Percentiles rank a stretch among this genome's conserved stretches.
These are phyloP conservation scores for Habropoda laboriosa DNA, from an alignment of 1,140 invertebrate species.

Conservation along the genomic window DNA sequence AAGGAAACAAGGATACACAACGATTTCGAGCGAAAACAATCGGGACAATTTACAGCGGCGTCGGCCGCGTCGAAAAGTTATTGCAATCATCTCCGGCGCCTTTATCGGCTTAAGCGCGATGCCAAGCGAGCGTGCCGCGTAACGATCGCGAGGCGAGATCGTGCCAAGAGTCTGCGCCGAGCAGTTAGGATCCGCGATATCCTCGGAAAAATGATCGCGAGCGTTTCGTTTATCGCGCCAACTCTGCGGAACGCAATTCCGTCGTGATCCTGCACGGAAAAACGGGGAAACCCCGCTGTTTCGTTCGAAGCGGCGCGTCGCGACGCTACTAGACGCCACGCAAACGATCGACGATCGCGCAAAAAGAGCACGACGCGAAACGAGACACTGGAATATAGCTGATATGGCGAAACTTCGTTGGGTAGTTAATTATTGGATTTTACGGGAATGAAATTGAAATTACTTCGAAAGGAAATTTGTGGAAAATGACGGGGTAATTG, in stretches of 20 bases:
- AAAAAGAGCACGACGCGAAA: no score
- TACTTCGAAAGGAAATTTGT: no score
- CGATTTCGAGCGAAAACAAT: conserved; percentile 49
- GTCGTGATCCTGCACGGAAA: neutral
- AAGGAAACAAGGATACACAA: neutral
- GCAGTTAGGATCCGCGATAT: conserved; percentile 29
- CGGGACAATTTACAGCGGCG: conserved; percentile 29
- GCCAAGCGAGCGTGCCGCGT: conserved; percentile 50
- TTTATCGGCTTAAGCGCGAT: conserved; percentile 64
- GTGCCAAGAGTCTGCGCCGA: conserved; percentile 56
- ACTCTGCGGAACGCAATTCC: conserved; percentile 12
- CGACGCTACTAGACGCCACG: neutral
- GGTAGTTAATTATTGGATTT: no score
- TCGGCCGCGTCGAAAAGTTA: conserved; percentile 41
- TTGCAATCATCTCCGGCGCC: conserved; percentile 62
- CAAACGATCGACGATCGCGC: neutral
- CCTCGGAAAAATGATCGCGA: conserved; percentile 54
- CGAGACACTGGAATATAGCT: no score
- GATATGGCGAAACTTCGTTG: neutral
- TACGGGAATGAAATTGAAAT: no score
- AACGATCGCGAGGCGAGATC: conserved; percentile 52
- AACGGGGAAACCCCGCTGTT: conserved; percentile 8
- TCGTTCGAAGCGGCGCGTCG: neutral
- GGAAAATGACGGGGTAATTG: no score
- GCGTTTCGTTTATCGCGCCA: conserved; percentile 52